Percentiles rank a stretch among this genome's conserved stretches.
These are phyloP conservation scores for Pocillopora grandis DNA, from an alignment of 92 coral and sea anemone species.

Conservation along the genomic window DNA sequence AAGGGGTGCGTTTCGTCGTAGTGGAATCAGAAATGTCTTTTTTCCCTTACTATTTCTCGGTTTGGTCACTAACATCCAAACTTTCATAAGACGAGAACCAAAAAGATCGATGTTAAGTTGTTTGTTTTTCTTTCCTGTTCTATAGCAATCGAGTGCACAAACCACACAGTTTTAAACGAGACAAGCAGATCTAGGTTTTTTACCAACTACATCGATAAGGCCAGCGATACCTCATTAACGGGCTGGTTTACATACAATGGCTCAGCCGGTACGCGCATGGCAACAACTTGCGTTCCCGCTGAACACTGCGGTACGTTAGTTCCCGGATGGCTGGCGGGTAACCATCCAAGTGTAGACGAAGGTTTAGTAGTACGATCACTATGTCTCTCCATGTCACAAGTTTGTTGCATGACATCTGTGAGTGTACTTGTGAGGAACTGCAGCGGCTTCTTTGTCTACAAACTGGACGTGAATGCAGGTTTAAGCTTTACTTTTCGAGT, in stretches of 20 bases:
- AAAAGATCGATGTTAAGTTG: background rate
- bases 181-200: slow-evolving; percentile 31
- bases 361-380: slow-evolving; percentile 30
- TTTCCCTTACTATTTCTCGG: background rate
- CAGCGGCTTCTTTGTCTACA: slow-evolving; percentile 39
- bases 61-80: background rate
- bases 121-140: background rate
- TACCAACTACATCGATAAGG: background rate
- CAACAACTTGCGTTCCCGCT: slow-evolving; percentile 39
- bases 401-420: background rate
- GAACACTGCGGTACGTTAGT: slow-evolving; percentile 27
- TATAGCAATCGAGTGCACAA: slow-evolving; percentile 23
- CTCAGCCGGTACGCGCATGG: slow-evolving; percentile 34
- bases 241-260: slow-evolving; percentile 36
- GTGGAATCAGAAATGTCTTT: no score
- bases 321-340: slow-evolving; percentile 52
- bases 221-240: slow-evolving; percentile 10
- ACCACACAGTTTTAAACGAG: slow-evolving; percentile 17
- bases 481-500: slow-evolving; percentile 10
- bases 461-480: background rate
- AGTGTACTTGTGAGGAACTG: slow-evolving; percentile 45
- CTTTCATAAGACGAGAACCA: no score
- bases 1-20: no score
- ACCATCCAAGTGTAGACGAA: slow-evolving; percentile 31
- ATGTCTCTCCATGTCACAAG: slow-evolving; percentile 5